These are phyloP conservation scores for Trichopoda pennipes DNA, from an alignment of 2,888 invertebrate species.

Conservation along the genomic window DNA sequence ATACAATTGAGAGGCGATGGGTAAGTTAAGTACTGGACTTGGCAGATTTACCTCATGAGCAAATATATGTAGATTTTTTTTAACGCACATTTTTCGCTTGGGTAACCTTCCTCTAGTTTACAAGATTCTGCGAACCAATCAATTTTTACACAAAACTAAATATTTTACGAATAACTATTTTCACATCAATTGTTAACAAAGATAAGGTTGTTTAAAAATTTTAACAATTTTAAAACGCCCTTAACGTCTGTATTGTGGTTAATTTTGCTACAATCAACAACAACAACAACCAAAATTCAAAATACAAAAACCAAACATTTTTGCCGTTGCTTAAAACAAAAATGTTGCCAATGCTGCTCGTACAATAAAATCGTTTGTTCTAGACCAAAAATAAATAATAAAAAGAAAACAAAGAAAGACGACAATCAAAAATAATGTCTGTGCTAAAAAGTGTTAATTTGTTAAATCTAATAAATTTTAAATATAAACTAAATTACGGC, in stretches of 20 bases:
- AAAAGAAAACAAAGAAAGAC: not conserved
- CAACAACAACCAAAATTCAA: not conserved
- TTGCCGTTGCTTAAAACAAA: slow-evolving; percentile 52
- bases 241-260: slow-evolving; percentile 51
- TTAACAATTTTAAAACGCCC: slow-evolving; percentile 52
- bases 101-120: slow-evolving; percentile 10
- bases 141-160: slow-evolving; percentile 54
- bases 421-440: not conserved
- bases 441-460: slow-evolving; percentile 55
- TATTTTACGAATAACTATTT: slow-evolving; percentile 53
- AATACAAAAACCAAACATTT: slow-evolving; percentile 48
- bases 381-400: not conserved
- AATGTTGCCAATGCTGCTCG: slow-evolving; percentile 37
- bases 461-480: slow-evolving; percentile 2
- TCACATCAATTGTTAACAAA: slow-evolving; percentile 67
- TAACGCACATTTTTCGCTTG: not conserved
- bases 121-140: slow-evolving; percentile 34
- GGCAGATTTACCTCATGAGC: too few relatives aligned
- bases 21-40: too few relatives aligned
- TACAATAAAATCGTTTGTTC: slow-evolving; percentile 64
- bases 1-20: too few relatives aligned
- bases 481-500: slow-evolving; percentile 3
- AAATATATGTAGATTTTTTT: too few relatives aligned
- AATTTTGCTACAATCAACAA: slow-evolving; percentile 31
- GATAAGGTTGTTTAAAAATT: slow-evolving; percentile 53